Percentiles rank a stretch among this genome's conserved stretches.
These are phyloP conservation scores for Actenoides lindsayi DNA, from an alignment of 2,113 vertebrate genomes.

Conservation along the genomic window DNA sequence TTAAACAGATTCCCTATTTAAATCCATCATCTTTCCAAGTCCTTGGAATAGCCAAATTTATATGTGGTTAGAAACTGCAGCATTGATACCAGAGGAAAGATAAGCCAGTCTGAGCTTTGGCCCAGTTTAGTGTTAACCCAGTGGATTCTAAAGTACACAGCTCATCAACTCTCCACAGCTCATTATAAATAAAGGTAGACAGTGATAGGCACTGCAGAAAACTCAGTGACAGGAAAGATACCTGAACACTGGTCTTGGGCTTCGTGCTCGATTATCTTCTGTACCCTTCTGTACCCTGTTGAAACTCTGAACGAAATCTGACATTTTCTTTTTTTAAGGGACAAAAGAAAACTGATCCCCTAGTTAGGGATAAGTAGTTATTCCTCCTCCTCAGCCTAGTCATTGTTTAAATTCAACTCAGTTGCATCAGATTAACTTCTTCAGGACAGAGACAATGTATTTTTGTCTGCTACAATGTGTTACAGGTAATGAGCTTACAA, in stretches of 20 bases:
- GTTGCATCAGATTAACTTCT: background rate
- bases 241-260: background rate
- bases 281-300: background rate
- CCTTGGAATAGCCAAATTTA: background rate
- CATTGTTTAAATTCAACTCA: background rate
- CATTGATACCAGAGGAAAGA: background rate
- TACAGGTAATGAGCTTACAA: slow-evolving; percentile 2
- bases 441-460: background rate
- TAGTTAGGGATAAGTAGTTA: background rate
- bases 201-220: fast-evolving
- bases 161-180: fast-evolving
- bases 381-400: background rate
- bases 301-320: background rate
- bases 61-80: fast-evolving
- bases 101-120: background rate
- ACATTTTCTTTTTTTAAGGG: background rate
- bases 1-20: background rate
- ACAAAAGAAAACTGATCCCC: background rate
- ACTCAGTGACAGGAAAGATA: background rate
- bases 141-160: background rate
- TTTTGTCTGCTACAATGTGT: background rate
- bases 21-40: background rate
- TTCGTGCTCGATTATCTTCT: fast-evolving
- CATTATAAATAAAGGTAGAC: background rate
- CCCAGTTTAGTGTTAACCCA: background rate